Base-by-base conservation (phyloP, 1,140 invertebrate species). In the Eupeodes corollae region DNA sequence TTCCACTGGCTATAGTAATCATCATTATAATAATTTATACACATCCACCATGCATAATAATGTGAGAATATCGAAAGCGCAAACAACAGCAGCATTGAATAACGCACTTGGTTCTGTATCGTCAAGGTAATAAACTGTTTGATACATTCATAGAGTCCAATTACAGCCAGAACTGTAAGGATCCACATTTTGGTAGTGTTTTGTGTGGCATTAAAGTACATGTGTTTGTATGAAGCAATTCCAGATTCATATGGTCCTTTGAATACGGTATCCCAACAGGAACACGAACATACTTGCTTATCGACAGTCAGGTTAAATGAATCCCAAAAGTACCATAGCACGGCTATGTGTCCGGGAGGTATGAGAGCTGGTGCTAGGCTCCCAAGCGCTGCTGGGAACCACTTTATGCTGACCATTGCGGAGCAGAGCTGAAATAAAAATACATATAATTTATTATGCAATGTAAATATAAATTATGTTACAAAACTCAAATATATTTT, bases 21-120 rank as follows among this genome's bases (percentile, higher is more conserved):
- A 52, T 89, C 86, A 56, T 90, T 90, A 75, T 83, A 86, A 58
- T 88, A 89, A 68, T 86, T 88, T 47, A 87, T 80, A 53, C 83
- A 85, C 16, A 77, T 77, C 86, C 86, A 90, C 84, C 84, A 88
- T 2, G 83, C 79, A 59, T 88, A 89, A 58, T 88, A 88, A 59
- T 90, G 83, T 2, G 86, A 84, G 61, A 86, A 88, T 43, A 88
- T 67, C 16, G 82, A 81, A 12, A 78, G 72, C 5, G 78, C 52
- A 56, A 88, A 86, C 2, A 88, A 70, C 11, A 81, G 54, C 18
- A 83, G 63, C 84, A 88, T 87, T 14, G 74, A 76, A 44, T 69
- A 70, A 50, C 85, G 72, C 11, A 85, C 57, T 50, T 75, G 70
- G 37, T 73, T 63, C 31, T 73, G 65, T 38, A 78, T 67, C 39